phyloP scores from a whole-genome alignment of 2,888 invertebrate genomes.

The Sesia apiformis region DNA sequence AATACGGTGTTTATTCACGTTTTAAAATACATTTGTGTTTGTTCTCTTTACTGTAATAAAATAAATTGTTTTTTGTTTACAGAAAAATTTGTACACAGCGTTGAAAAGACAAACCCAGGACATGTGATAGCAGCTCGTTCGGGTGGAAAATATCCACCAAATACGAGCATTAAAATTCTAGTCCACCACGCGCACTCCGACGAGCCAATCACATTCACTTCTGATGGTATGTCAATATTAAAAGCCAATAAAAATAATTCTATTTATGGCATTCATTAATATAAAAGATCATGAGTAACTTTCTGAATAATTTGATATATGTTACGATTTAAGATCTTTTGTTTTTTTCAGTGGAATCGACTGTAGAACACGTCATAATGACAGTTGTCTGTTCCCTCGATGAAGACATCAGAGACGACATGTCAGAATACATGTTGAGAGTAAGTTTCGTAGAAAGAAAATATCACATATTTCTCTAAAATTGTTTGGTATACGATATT shows the following conservation, averaged over 20 bases:
- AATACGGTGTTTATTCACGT: too few species aligned
- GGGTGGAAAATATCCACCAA: slow-evolving; percentile 82
- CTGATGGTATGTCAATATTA: slow-evolving; percentile 81
- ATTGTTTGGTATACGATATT: too few species aligned
- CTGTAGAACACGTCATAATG: slow-evolving; percentile 88
- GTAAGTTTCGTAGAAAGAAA: slow-evolving; percentile 27
- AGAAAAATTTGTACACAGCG: slow-evolving; percentile 83
- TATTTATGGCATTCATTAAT: neutral
- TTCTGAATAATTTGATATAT: neutral
- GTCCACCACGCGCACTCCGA: slow-evolving; percentile 78
- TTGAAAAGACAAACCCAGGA: slow-evolving; percentile 88
- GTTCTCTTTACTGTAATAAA: too few species aligned
- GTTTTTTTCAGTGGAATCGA: slow-evolving; percentile 82
- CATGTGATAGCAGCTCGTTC: slow-evolving; percentile 92
- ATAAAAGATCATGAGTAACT: too few species aligned
- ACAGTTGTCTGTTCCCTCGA: slow-evolving; percentile 89
- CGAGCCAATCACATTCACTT: slow-evolving; percentile 90
- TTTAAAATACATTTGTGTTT: too few species aligned
- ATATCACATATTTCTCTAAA: too few species aligned
- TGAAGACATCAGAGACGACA: slow-evolving; percentile 79
- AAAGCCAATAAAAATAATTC: too few species aligned
- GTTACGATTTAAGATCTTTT: neutral
- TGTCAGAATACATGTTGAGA: slow-evolving; percentile 78
- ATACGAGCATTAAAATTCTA: slow-evolving; percentile 91
- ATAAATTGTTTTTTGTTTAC: slow-evolving; percentile 18